Conservation (phyloP, 2,888 invertebrate species). For the Cancer borealis region DNA sequence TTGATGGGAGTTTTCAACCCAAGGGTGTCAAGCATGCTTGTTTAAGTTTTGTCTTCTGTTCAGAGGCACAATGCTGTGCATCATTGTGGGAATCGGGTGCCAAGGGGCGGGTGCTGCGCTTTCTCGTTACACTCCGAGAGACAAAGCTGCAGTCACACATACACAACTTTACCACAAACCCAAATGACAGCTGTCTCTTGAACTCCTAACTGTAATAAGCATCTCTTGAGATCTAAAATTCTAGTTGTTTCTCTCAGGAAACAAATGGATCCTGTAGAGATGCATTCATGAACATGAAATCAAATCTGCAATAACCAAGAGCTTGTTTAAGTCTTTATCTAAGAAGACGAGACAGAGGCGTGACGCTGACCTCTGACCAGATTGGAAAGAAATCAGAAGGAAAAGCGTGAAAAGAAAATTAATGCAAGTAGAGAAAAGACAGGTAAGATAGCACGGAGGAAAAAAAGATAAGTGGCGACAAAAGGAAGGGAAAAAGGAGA, state of each 20-base stretch:
- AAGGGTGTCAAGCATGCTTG: background rate
- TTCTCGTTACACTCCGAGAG: background rate
- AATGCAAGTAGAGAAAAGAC: background rate
- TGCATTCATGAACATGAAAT: background rate
- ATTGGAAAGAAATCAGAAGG: background rate
- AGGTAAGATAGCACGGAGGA: background rate
- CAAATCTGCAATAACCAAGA: background rate
- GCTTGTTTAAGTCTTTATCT: background rate
- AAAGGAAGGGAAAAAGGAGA: background rate
- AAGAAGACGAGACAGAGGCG: background rate
- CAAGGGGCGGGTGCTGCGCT: background rate
- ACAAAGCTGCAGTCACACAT: background rate
- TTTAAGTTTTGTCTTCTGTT: background rate
- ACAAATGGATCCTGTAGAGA: background rate
- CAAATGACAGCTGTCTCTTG: background rate
- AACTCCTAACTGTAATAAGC: background rate
- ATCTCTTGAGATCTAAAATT: background rate
- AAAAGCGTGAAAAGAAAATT: background rate
- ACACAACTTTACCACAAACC: background rate
- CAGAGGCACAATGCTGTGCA: background rate
- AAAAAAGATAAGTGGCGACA: background rate
- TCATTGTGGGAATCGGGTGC: background rate
- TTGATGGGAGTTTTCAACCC: background rate
- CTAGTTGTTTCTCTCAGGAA: background rate
- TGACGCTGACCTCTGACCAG: slow-evolving; percentile 16